A percentile compares a stretch with the other conserved stretches of the same genome.
These are phyloP conservation scores for Menidia beryllina DNA, from an alignment of 2,113 vertebrate genomes.

Conservation along the genomic window DNA sequence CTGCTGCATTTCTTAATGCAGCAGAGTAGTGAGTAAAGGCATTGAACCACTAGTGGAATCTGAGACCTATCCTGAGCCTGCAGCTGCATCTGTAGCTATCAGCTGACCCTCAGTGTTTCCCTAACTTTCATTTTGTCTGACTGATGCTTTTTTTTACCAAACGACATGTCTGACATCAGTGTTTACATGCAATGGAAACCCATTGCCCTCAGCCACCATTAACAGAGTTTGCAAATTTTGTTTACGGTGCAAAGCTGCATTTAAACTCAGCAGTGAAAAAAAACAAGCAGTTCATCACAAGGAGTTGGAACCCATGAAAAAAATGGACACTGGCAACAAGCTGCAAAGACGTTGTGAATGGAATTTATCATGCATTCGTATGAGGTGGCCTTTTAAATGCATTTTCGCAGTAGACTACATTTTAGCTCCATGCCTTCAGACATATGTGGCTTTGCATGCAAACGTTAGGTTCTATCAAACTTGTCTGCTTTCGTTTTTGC, in stretches of 20 bases:
- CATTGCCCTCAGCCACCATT: background rate
- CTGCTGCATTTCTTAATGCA: background rate
- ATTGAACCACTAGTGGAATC: background rate
- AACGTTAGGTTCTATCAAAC: too few relatives aligned
- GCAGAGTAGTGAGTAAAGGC: too few relatives aligned
- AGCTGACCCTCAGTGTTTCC: constrained; percentile 9
- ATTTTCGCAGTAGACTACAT: too few relatives aligned
- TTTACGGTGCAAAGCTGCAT: background rate
- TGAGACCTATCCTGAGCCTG: background rate
- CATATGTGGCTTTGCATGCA: too few relatives aligned
- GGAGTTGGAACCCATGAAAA: too few relatives aligned
- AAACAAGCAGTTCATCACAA: background rate
- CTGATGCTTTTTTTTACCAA: background rate
- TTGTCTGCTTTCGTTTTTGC: background rate
- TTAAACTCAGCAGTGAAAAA: background rate
- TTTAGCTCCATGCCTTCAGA: background rate
- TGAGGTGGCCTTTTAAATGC: background rate
- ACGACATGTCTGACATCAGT: background rate
- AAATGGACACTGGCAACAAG: background rate
- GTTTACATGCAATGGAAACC: background rate
- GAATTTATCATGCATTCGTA: background rate
- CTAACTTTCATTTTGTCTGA: constrained; percentile 54
- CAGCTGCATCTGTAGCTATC: background rate
- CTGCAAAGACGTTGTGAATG: background rate
- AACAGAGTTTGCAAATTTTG: background rate